phyloP scores from a whole-genome alignment of 2,888 invertebrate genomes.

The Masnerella sp. region DNA sequence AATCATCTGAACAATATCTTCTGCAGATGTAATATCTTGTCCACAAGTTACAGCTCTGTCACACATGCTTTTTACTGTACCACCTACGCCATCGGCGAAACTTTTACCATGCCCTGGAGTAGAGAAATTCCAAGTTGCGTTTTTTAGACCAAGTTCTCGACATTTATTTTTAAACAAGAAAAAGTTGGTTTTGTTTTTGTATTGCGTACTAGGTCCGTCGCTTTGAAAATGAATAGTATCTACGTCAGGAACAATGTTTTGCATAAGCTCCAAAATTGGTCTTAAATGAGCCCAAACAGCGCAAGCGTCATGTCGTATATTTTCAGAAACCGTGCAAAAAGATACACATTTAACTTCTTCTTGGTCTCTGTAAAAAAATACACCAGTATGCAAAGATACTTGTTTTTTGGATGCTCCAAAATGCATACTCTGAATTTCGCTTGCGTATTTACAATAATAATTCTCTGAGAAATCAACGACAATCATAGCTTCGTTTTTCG shows the following conservation, averaged over 20 bases:
- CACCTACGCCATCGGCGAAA: neutral
- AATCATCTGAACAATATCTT: neutral
- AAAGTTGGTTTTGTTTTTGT: conserved; percentile 7
- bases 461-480: conserved; percentile 2
- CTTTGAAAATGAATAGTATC: conserved; percentile 1
- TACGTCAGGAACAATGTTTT: neutral
- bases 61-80: conserved; percentile 1
- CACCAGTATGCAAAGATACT: conserved; percentile 1
- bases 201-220: conserved; percentile 9
- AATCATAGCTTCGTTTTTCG: neutral
- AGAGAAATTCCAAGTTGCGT: neutral
- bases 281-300: conserved; percentile 23
- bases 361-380: conserved; percentile 15
- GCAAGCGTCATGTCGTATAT: conserved; percentile 20
- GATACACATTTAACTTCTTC: neutral
- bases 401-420: conserved; percentile 4
- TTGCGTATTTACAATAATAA: neutral
- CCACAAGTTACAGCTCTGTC: neutral
- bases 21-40: neutral
- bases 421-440: neutral
- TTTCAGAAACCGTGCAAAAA: conserved; percentile 24
- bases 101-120: conserved; percentile 3
- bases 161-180: conserved; percentile 3
- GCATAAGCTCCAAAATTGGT: neutral
- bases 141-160: neutral